Conservation (phyloP, 2,888 invertebrate species). For the Lycia hirtaria region DNA sequence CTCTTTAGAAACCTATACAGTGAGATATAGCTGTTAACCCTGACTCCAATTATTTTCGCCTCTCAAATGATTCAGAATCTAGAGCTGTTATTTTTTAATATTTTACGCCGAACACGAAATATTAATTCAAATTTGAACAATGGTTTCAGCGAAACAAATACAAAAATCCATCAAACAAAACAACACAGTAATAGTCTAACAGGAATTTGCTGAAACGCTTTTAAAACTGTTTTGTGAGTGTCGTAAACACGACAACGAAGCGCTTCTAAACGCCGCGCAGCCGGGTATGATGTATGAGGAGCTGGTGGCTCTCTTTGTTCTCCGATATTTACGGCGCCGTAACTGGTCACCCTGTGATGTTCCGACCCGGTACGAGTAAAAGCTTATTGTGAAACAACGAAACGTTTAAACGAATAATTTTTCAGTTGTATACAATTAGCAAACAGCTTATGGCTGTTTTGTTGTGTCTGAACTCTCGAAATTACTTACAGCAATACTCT, state of each 20-base stretch:
- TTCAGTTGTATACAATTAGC: background rate
- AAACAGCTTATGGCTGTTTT: background rate
- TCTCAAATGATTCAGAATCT: too few species aligned
- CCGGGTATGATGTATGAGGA: slow-evolving; percentile 9
- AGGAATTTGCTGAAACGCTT: slow-evolving; percentile 14
- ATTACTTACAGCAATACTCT: too few species aligned
- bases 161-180: background rate
- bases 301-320: slow-evolving; percentile 42
- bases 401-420: slow-evolving; percentile 3
- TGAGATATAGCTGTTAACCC: too few species aligned
- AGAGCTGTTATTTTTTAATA: too few species aligned
- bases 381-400: slow-evolving; percentile 33
- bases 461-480: background rate
- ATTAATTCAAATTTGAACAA: too few species aligned
- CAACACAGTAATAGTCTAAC: slow-evolving; percentile 6
- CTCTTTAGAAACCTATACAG: background rate
- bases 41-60: too few species aligned
- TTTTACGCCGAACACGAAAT: too few species aligned
- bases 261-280: slow-evolving; percentile 5
- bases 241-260: slow-evolving; percentile 14
- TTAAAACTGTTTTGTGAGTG: slow-evolving; percentile 19
- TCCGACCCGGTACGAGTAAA: slow-evolving; percentile 36
- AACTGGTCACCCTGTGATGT: slow-evolving; percentile 38
- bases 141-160: background rate
- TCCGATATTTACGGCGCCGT: slow-evolving; percentile 40